Evolutionary conservation across 2,888 invertebrate genomes (phyloP), one percentile per base, ranked within the genome.

Genomic region (Caenorhabditis imperialis): DNA sequence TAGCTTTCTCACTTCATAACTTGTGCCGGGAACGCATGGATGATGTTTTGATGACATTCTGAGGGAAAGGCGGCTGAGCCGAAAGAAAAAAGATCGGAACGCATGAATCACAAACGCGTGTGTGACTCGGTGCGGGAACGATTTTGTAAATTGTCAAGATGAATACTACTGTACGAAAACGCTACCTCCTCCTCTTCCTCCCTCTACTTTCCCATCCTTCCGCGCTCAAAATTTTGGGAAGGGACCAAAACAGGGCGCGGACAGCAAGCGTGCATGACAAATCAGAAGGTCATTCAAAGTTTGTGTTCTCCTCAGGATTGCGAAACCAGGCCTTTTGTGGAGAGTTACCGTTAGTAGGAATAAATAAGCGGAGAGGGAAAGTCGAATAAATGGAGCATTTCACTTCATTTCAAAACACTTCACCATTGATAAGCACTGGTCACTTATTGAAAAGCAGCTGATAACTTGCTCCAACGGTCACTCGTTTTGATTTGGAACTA

Each of bases 391-490:
- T 35, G 61, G 33, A 50, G 55, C 40, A 50, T 65, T 65, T 30
- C 30, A 30, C 30, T 30, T 30, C 30, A 30, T 7, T 65, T 65
- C 65, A 65, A 65, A 65, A 65, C 65, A 65, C 55, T 57, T 47
- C 47, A 61, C 10, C 18, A 65, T 14, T 65, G 65, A 65, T 65
- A 65, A 65, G 55, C 55, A 35, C 50, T 65, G 65, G 65, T 65
- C 65, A 65, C 50, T 65, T 38, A 47, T 27, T 55, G 48, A 65
- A 65, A 65, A 65, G 65, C 65, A 65, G 65, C 65, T 65, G 65
- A 65, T 57, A 65, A 65, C 30, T 57, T 40, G 30, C 47, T 65
- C 40, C 48, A 51, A 57, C 54, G 65, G 55, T 65, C 63, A 65
- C 12, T n/a, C 45, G 47, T 35, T 50, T 57, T 40, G 50, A 50